These are phyloP conservation scores for Madoqua kirkii DNA, from an alignment of 2,113 vertebrate genomes.

Conservation along the genomic window DNA sequence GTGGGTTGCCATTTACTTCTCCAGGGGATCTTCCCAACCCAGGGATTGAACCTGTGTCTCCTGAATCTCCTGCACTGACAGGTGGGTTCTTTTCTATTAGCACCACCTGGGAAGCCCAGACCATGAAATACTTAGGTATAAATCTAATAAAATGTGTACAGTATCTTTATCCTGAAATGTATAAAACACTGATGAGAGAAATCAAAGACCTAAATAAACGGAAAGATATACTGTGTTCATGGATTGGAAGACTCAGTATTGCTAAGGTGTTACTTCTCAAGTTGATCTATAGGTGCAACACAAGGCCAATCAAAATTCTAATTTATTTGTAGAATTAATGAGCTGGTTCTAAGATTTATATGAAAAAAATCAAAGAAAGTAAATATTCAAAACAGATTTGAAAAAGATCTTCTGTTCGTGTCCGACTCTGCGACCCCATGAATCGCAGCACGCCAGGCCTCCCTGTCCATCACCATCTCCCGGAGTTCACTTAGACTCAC, in stretches of 20 bases:
- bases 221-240: neutral
- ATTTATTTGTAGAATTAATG: neutral
- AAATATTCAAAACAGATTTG: neutral
- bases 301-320: neutral
- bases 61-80: neutral
- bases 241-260: neutral
- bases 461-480: no score
- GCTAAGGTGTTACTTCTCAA: neutral
- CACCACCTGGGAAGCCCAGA: neutral
- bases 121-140: neutral
- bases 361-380: neutral
- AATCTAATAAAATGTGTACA: neutral
- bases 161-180: neutral
- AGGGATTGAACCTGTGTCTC: neutral
- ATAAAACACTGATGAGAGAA: neutral
- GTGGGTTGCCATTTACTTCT: neutral
- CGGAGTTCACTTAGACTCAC: no score
- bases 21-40: neutral
- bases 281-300: neutral
- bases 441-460: no score
- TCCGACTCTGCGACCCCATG: no score
- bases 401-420: neutral
- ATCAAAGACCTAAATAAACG: neutral
- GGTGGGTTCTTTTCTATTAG: neutral
- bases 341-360: neutral